Evolutionary conservation across 2,113 vertebrate genomes (phyloP).

Genomic region (Eublepharis macularius): DNA sequence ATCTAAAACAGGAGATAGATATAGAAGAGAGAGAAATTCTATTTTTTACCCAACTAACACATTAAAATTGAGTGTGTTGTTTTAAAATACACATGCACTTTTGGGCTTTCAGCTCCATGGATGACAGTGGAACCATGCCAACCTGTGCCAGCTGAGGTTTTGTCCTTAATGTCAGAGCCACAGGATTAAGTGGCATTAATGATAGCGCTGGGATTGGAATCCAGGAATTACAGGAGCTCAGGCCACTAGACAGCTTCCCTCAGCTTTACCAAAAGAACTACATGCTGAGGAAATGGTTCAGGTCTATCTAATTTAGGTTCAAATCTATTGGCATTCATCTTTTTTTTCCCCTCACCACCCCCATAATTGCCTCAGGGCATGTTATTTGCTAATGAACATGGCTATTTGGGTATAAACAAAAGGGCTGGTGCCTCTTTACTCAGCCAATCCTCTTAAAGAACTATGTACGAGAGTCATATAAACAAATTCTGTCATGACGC

Average conservation of each 20-base stretch:
- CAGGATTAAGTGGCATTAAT: slow-evolving; percentile 52
- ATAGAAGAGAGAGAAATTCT: not conserved
- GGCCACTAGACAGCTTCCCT: slow-evolving; percentile 46
- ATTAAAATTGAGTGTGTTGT: not conserved
- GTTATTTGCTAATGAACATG: slow-evolving; percentile 7
- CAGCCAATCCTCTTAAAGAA: slow-evolving; percentile 57
- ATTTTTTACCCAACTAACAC: not conserved
- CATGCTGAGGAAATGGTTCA: slow-evolving; percentile 48
- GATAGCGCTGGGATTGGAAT: slow-evolving; percentile 47
- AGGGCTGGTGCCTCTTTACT: slow-evolving; percentile 34
- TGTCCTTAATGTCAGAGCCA: slow-evolving; percentile 44
- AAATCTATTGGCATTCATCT: slow-evolving; percentile 48
- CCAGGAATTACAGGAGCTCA: slow-evolving; percentile 48
- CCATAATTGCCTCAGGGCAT: slow-evolving; percentile 30
- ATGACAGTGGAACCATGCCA: slow-evolving; percentile 32
- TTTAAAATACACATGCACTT: not conserved
- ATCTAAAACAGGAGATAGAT: not conserved
- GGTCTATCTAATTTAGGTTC: slow-evolving; percentile 64
- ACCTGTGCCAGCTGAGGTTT: slow-evolving; percentile 42
- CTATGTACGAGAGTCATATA: slow-evolving; percentile 13
- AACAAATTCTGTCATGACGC: not conserved
- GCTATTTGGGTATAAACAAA: slow-evolving; percentile 55
- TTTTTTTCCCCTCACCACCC: not conserved
- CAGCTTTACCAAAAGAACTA: slow-evolving; percentile 38
- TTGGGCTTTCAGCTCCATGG: not conserved